Conservation (phyloP, 2,113 vertebrate species). For the Mohoua ochrocephala region DNA sequence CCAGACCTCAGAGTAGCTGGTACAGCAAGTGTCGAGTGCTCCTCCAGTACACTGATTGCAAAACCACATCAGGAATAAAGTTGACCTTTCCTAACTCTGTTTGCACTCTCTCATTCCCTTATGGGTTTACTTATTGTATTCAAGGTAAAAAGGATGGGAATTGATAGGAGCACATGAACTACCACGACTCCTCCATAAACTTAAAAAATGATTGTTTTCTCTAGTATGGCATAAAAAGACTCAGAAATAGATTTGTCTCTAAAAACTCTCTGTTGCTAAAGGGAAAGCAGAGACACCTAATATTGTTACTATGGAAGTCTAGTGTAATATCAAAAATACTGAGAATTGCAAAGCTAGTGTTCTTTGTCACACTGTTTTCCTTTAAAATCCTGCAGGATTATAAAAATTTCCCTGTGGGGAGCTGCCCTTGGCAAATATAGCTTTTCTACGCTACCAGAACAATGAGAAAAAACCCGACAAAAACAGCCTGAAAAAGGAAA, state of each 20-base stretch:
- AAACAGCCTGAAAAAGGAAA: neutral
- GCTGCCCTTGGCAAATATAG: neutral
- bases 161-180: neutral
- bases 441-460: neutral
- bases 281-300: neutral
- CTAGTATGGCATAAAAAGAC: neutral
- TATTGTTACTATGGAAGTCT: neutral
- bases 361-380: neutral
- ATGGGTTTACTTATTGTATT: neutral
- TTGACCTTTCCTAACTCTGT: neutral
- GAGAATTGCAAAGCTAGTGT: neutral
- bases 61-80: neutral
- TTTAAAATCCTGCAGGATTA: neutral
- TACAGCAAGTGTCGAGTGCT: neutral
- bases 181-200: neutral
- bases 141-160: neutral
- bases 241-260: neutral
- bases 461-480: neutral
- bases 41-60: neutral
- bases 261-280: neutral
- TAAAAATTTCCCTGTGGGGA: neutral
- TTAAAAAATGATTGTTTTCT: neutral
- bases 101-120: neutral
- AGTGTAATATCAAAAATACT: neutral
- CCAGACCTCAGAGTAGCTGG: neutral